These are phyloP conservation scores for Papio anubis DNA, from an alignment of 2,113 vertebrate genomes.

Conservation along the genomic window DNA sequence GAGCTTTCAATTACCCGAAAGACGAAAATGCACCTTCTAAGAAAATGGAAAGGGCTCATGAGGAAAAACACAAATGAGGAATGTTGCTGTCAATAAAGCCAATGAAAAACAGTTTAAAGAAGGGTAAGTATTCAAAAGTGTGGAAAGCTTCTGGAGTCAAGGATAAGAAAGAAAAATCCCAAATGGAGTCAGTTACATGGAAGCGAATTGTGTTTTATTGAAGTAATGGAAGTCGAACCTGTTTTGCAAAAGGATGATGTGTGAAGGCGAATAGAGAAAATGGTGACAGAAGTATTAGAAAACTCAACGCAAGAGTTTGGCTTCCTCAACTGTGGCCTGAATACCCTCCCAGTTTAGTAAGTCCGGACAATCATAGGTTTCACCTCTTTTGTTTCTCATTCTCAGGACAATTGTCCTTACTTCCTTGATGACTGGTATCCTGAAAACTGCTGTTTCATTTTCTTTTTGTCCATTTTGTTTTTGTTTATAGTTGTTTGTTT, in stretches of 20 bases:
- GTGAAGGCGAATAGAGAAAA: background rate
- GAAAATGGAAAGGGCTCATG: background rate
- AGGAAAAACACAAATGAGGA: background rate
- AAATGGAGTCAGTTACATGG: background rate
- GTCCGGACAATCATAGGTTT: accelerated
- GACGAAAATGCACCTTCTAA: background rate
- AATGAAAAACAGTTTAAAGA: background rate
- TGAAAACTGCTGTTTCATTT: background rate
- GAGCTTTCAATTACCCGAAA: background rate
- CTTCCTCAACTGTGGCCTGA: accelerated
- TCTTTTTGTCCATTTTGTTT: background rate
- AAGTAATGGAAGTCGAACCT: background rate
- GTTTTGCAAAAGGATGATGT: background rate
- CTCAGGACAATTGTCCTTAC: background rate
- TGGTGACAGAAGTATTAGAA: background rate
- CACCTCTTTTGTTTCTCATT: background rate
- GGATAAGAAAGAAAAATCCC: background rate
- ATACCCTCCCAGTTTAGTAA: background rate
- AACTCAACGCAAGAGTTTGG: background rate
- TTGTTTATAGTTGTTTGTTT: background rate
- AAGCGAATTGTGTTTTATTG: background rate
- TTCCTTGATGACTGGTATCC: background rate
- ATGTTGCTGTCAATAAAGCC: background rate
- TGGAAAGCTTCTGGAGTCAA: background rate
- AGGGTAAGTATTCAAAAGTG: background rate